These are phyloP conservation scores for Bolinopsis microptera DNA, from an alignment of 37 sponge, comb jelly and placozoan species.

Conservation along the genomic window DNA sequence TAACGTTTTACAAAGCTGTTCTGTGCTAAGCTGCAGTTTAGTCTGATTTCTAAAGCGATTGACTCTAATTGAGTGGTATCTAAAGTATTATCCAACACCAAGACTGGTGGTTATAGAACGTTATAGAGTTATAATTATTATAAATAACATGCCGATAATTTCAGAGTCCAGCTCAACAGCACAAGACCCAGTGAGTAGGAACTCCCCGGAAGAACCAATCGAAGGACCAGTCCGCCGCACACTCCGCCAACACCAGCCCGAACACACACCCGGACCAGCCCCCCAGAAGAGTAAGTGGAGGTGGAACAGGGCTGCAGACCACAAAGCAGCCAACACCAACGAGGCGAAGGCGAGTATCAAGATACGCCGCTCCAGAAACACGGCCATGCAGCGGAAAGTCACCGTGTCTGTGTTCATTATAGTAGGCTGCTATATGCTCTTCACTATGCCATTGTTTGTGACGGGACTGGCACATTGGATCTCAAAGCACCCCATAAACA, in stretches of 20 bases:
- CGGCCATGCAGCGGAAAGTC: constrained; percentile 41
- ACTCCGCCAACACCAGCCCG: not conserved
- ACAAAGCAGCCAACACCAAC: no score
- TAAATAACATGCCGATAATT: no score
- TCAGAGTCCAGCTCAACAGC: not conserved
- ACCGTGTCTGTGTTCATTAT: constrained; percentile 54
- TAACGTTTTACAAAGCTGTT: no score
- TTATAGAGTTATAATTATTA: no score
- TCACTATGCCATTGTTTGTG: constrained; percentile 51
- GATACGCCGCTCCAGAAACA: not conserved
- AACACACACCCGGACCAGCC: not conserved
- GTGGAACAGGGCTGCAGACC: not conserved
- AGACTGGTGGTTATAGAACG: no score
- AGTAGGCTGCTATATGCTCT: constrained; percentile 50
- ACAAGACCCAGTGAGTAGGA: not conserved
- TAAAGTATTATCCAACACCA: no score
- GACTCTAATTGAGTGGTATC: no score
- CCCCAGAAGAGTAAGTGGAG: not conserved
- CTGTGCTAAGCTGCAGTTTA: no score
- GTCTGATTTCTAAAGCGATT: no score
- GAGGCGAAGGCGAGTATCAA: not conserved
- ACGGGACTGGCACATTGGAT: constrained; percentile 25
- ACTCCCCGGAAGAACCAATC: not conserved
- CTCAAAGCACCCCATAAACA: not conserved
- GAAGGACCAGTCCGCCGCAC: not conserved